These are phyloP conservation scores for Dissostichus mawsoni DNA, from an alignment of 2,113 vertebrate genomes.

Conservation along the genomic window DNA sequence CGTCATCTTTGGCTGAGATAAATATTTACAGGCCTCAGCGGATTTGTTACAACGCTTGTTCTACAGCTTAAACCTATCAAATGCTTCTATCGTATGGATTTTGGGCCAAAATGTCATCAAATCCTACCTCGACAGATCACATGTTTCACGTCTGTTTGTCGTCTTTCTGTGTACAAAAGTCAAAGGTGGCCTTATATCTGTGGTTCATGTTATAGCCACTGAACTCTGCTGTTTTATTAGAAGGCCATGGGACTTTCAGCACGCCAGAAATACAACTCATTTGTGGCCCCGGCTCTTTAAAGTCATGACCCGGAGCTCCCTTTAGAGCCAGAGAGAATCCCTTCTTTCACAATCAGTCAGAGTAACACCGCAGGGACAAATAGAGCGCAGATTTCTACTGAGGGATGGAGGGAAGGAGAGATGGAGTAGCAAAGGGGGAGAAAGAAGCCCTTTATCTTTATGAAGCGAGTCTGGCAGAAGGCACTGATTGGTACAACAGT, in stretches of 20 bases:
- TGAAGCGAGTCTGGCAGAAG: slow-evolving; percentile 64
- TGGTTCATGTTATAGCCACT: slow-evolving; percentile 2
- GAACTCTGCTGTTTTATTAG: slow-evolving; percentile 47
- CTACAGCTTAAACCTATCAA: slow-evolving; percentile 32
- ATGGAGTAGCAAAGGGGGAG: slow-evolving; percentile 39
- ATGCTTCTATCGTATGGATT: slow-evolving; percentile 1
- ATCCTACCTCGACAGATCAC: slow-evolving; percentile 5
- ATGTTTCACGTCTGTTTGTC: neutral
- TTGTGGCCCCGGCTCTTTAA: slow-evolving; percentile 54
- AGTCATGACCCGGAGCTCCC: slow-evolving; percentile 59
- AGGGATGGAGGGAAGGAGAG: slow-evolving; percentile 33
- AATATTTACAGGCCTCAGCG: slow-evolving; percentile 68
- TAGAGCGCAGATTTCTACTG: slow-evolving; percentile 32
- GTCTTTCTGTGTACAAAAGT: slow-evolving; percentile 1
- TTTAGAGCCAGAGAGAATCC: slow-evolving; percentile 36
- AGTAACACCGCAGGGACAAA: slow-evolving; percentile 51
- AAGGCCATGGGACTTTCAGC: slow-evolving; percentile 35
- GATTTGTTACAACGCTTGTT: slow-evolving; percentile 54
- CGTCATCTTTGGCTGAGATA: slow-evolving; percentile 62
- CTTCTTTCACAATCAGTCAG: slow-evolving; percentile 56
- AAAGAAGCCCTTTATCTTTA: slow-evolving; percentile 74
- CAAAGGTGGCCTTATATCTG: slow-evolving; percentile 32
- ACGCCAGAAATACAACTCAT: slow-evolving; percentile 43
- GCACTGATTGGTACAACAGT: slow-evolving; percentile 73
- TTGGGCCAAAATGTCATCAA: slow-evolving; percentile 4